phyloP scores from a whole-genome alignment of 2,113 vertebrate genomes.

The Echinops telfairi region DNA sequence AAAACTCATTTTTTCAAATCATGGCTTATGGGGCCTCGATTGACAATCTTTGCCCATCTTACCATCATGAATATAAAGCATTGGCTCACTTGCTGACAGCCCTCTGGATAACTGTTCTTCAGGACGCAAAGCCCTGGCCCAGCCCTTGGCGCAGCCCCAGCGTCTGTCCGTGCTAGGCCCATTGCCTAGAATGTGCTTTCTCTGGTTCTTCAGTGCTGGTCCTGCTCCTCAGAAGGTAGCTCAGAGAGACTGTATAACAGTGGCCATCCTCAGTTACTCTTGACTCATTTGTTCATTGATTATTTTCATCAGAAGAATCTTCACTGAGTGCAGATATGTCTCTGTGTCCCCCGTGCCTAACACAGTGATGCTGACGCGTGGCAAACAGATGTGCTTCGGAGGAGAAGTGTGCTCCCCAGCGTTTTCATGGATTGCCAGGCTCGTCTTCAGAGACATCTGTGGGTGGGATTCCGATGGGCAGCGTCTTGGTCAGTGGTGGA shows the following conservation, averaged over 20 bases:
- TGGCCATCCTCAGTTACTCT: background rate
- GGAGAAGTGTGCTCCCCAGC: background rate
- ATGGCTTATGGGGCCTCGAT: background rate
- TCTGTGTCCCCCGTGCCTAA: background rate
- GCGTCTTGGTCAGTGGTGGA: background rate
- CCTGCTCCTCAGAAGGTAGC: background rate
- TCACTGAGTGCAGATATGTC: background rate
- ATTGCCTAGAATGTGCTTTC: background rate
- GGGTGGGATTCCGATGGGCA: background rate
- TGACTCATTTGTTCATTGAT: background rate
- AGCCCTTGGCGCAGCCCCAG: no score
- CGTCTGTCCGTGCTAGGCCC: background rate
- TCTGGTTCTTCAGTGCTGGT: background rate
- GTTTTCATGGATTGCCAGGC: background rate
- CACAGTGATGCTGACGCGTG: background rate
- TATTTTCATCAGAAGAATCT: background rate
- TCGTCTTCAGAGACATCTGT: background rate
- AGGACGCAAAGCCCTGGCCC: background rate
- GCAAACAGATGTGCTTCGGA: background rate
- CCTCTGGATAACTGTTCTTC: background rate
- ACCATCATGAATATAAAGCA: background rate
- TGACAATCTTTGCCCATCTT: background rate
- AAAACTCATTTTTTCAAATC: conserved; percentile 3
- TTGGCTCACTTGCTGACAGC: background rate
- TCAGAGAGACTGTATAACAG: background rate